Evolutionary conservation across 2,113 vertebrate genomes (phyloP).

Genomic region (Epinephelus lanceolatus): DNA sequence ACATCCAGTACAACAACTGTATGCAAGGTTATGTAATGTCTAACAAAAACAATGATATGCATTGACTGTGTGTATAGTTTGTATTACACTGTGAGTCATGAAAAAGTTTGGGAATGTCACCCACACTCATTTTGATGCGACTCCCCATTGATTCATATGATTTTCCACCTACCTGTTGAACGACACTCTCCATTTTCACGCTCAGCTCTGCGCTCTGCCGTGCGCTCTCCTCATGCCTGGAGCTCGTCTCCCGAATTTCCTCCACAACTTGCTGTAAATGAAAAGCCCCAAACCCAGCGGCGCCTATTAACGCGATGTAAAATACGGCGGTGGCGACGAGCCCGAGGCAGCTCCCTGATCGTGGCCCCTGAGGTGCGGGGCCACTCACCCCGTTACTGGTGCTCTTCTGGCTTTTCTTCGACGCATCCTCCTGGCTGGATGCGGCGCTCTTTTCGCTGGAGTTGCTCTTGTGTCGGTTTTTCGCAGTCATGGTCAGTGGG

Average conservation of each 20-base stretch:
- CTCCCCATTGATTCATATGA: not conserved
- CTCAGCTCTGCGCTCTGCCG: slow-evolving; percentile 61
- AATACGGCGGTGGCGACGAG: slow-evolving; percentile 54
- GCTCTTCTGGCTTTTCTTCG: slow-evolving; percentile 76
- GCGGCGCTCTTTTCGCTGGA: slow-evolving; percentile 67
- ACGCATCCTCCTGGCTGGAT: slow-evolving; percentile 74
- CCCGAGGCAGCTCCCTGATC: slow-evolving; percentile 58
- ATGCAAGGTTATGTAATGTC: slow-evolving; percentile 20
- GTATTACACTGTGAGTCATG: accelerated
- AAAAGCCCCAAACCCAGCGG: slow-evolving; percentile 77
- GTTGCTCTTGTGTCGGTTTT: slow-evolving; percentile 78
- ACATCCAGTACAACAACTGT: slow-evolving; percentile 35
- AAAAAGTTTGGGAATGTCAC: not conserved
- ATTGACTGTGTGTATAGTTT: not conserved
- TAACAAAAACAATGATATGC: not conserved
- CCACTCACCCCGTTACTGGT: slow-evolving; percentile 52
- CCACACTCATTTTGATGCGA: not conserved
- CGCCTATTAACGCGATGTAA: slow-evolving; percentile 74
- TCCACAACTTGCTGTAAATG: slow-evolving; percentile 79
- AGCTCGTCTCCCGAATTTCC: slow-evolving; percentile 68
- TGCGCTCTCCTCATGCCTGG: slow-evolving; percentile 65
- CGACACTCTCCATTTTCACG: slow-evolving; percentile 69
- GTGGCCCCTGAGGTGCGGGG: slow-evolving; percentile 57
- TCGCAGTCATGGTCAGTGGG: slow-evolving; percentile 77
- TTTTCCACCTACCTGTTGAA: slow-evolving; percentile 77